Percentiles rank a stretch among this genome's conserved stretches.
phyloP scores from a whole-genome alignment of 2,113 vertebrate species.

The Festucalex cinctus region DNA sequence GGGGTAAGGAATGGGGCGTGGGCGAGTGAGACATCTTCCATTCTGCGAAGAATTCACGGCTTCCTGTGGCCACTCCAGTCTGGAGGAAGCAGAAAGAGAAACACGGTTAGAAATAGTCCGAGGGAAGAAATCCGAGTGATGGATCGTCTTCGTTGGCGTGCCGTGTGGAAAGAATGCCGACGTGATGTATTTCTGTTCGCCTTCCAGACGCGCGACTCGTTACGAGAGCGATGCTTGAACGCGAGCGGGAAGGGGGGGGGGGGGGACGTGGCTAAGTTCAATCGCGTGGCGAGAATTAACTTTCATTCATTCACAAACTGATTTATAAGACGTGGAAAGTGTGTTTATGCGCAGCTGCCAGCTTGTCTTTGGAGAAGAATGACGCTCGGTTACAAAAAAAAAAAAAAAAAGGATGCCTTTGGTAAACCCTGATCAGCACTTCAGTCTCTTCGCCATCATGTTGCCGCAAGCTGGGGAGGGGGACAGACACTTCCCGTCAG shows the following conservation, averaged over 20 bases:
- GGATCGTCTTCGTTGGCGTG: constrained; percentile 44
- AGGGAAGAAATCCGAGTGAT: constrained; percentile 43
- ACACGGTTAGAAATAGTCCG: constrained; percentile 52
- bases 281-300: constrained; percentile 32
- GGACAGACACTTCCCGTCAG: constrained; percentile 64
- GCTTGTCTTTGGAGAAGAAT: constrained; percentile 46
- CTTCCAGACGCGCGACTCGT: constrained; percentile 14
- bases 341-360: constrained; percentile 49
- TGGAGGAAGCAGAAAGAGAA: constrained; percentile 65
- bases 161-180: constrained; percentile 62
- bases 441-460: constrained; percentile 33
- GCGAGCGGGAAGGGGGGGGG: constrained; percentile 26
- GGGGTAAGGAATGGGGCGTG: constrained; percentile 52
- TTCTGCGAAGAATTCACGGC: constrained; percentile 66
- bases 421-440: constrained; percentile 50
- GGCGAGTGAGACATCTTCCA: constrained; percentile 57
- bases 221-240: constrained; percentile 29
- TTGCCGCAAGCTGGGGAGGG: constrained; percentile 41
- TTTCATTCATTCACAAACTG: constrained; percentile 44
- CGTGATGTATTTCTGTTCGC: constrained; percentile 48
- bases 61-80: constrained; percentile 64
- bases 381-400: constrained; percentile 37
- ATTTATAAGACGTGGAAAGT: constrained; percentile 51
- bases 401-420: constrained; percentile 29
- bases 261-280: constrained; percentile 24